phyloP scores from a whole-genome alignment of 2,888 invertebrate genomes.

The Nephrotoma appendiculata region DNA sequence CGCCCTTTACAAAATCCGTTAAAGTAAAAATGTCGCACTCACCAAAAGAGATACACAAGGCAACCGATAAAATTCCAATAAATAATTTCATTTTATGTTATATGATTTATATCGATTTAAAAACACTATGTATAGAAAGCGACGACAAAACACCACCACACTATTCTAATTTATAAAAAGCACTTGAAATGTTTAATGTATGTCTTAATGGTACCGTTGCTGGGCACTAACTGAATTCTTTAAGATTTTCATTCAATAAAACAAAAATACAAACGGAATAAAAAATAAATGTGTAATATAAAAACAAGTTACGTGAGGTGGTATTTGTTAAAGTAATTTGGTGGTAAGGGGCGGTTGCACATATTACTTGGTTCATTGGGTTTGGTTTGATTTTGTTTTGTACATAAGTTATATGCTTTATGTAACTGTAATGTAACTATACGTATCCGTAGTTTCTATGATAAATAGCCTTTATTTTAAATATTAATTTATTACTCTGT shows the following conservation, averaged over 20 bases:
- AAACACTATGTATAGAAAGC: background rate
- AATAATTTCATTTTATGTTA: background rate
- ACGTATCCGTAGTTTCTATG: too few species aligned
- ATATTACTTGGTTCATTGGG: background rate
- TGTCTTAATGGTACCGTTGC: conserved; percentile 3
- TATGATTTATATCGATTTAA: background rate
- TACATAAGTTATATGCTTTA: too few species aligned
- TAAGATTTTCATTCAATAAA: background rate
- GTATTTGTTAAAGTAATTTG: background rate
- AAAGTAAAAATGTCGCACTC: background rate
- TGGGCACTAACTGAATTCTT: conserved; percentile 1
- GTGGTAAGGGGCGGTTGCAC: background rate
- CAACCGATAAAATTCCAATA: background rate
- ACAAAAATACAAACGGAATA: background rate
- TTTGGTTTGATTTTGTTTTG: too few species aligned
- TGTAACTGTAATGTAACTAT: too few species aligned
- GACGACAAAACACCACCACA: background rate
- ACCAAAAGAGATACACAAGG: background rate
- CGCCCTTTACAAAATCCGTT: background rate
- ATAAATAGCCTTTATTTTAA: too few species aligned
- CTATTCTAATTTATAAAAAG: background rate
- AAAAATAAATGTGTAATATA: background rate
- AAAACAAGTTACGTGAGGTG: background rate
- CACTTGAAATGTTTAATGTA: background rate
- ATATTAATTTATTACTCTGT: too few species aligned